Evolutionary conservation across 1,140 invertebrate genomes (phyloP), one percentile per base, ranked within the genome.

Genomic region (Aphis gossypii): DNA sequence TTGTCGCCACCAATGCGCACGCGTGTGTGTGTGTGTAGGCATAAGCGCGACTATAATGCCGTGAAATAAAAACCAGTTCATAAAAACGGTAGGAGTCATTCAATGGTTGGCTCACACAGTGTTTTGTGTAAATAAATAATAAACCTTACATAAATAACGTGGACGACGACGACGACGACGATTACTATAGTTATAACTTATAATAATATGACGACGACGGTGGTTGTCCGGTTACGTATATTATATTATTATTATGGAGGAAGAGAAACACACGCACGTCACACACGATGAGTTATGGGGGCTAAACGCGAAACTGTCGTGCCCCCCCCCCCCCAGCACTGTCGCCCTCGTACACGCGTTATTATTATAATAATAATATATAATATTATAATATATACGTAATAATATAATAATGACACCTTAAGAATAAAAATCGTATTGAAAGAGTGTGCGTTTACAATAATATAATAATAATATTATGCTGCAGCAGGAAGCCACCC

Each of bases 121-220:
- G 60, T 92, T 92, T 92, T 92, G 91, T 92, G 91, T 92, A 92
- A 92, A 92, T 92, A 92, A 92, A 92, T 92, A 92, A 92, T 92
- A 92, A 92, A 92, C 91, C 91, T n/a, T 92, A 92, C 91, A 92
- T 92, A 92, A 92, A 92, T 92, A 92, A 92, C 44, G 91, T 23
- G 76, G 91, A 92, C 90, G 90, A 68, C 89, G 51, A 90, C 89
- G 48, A 86, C 44, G 41, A 88, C 86, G 60, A 76, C 60, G 60
- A 76, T 88, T 89, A 89, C 51, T 35, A 89, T 54, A 51, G 48
- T 51, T 44, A 87, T 86, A 14, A 86, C 46, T 84, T 25, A 83
- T 84, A 48, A 86, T 87, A 48, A 88, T 88, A 88, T 60, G 25
- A 30, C 48, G 21, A 60, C 9, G 56, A 88, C 4, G 90, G n/a